These are phyloP conservation scores for Coilia nasus DNA, from an alignment of 2,797 vertebrate species.

Conservation along the genomic window DNA sequence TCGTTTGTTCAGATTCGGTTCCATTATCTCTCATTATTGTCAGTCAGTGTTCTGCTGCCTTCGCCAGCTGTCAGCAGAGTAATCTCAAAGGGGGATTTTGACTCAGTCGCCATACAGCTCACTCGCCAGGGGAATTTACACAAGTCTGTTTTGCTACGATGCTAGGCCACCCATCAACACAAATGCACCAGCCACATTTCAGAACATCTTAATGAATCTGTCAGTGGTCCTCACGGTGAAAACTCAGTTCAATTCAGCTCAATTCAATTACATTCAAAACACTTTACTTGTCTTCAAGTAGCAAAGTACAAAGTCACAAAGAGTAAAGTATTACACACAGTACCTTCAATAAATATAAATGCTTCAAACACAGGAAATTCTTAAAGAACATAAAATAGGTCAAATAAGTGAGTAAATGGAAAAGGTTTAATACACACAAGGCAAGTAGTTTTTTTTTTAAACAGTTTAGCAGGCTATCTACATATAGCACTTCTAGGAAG, in stretches of 20 bases:
- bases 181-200: not conserved
- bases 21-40: not conserved
- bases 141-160: not conserved
- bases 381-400: too few relatives aligned
- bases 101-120: not conserved
- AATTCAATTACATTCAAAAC: too few relatives aligned
- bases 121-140: not conserved
- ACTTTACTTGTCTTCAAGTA: too few relatives aligned
- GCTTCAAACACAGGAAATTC: too few relatives aligned
- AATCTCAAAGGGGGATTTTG: not conserved
- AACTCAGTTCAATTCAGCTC: not conserved
- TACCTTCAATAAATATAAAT: too few relatives aligned
- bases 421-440: not conserved
- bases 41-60: not conserved
- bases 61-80: not conserved
- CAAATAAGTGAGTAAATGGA: too few relatives aligned
- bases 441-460: not conserved
- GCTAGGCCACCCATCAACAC: not conserved
- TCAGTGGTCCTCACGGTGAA: not conserved
- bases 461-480: not conserved
- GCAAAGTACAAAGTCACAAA: too few relatives aligned
- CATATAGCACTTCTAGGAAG: not conserved
- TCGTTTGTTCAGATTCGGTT: conserved; percentile 8
- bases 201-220: not conserved
- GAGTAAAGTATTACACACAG: too few relatives aligned